These are phyloP conservation scores for Mechanitis mazaeus DNA, from an alignment of 2,888 invertebrate genomes.

Conservation along the genomic window DNA sequence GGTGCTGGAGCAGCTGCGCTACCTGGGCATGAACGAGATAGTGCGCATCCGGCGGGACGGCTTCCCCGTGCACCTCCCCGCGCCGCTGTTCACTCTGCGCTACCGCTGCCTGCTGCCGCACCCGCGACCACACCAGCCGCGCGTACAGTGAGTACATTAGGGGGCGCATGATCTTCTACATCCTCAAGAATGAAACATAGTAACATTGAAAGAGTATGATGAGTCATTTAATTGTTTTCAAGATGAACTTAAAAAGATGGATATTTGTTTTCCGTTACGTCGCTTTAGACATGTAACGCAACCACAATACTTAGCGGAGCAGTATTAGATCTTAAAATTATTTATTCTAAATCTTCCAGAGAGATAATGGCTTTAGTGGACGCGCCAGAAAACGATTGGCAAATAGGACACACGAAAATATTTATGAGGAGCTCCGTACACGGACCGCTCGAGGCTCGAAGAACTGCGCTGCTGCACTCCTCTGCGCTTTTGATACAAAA, in stretches of 20 bases:
- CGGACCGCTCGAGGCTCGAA: slow-evolving; percentile 88
- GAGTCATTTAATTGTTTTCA: no score
- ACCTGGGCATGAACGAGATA: slow-evolving; percentile 95
- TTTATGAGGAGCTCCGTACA: slow-evolving; percentile 89
- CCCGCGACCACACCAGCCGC: slow-evolving; percentile 50
- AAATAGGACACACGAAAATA: slow-evolving; percentile 90
- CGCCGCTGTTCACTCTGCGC: slow-evolving; percentile 84
- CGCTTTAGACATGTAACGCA: no score
- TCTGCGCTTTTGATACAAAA: slow-evolving; percentile 87
- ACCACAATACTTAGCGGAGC: no score
- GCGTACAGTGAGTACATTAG: slow-evolving; percentile 46
- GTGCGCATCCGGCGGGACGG: slow-evolving; percentile 93
- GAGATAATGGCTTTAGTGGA: slow-evolving; percentile 78
- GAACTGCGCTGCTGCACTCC: slow-evolving; percentile 81
- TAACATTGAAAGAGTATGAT: no score
- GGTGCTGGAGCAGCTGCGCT: slow-evolving; percentile 91
- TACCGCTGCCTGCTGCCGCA: slow-evolving; percentile 85
- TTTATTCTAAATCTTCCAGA: slow-evolving; percentile 36
- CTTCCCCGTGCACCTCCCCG: slow-evolving; percentile 89
- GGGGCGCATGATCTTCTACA: not conserved
- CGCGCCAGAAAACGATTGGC: slow-evolving; percentile 88
- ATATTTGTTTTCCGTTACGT: no score
- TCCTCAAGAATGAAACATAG: no score
- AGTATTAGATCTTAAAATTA: no score
- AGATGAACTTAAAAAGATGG: no score